Evolutionary conservation across 64 coral and sea anemone species (phyloP).

Genomic region (Actinia tenebrosa): DNA sequence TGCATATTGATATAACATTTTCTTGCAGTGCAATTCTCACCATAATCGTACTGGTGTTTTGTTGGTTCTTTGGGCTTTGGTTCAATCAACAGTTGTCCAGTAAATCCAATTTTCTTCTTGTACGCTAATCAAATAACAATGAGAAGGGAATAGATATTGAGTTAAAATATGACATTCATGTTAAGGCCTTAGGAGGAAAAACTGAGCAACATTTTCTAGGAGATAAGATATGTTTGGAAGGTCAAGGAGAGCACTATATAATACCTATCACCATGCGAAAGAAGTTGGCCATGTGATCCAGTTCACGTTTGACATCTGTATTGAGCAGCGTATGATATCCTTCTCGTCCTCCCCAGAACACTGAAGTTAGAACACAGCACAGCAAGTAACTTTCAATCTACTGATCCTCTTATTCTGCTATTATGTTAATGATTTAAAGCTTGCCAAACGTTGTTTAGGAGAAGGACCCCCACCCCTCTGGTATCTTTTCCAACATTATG

Average conservation of each 20-base stretch:
- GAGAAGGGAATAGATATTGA: neutral
- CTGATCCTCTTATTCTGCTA: no score
- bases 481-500: no score
- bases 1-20: no score
- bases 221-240: no score
- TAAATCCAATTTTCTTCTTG: slow-evolving; percentile 82
- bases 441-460: no score
- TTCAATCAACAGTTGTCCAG: slow-evolving; percentile 79
- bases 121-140: slow-evolving; percentile 40
- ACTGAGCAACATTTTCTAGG: no score
- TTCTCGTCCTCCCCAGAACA: slow-evolving; percentile 92
- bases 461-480: no score
- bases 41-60: slow-evolving; percentile 89
- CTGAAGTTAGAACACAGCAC: neutral
- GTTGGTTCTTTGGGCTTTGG: slow-evolving; percentile 91
- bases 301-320: slow-evolving; percentile 78
- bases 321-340: slow-evolving; percentile 83
- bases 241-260: neutral
- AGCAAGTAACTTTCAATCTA: neutral
- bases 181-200: no score
- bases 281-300: slow-evolving; percentile 83
- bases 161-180: neutral
- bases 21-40: neutral
- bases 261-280: slow-evolving; percentile 86
- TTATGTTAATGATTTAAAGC: no score